A percentile compares a stretch with the other conserved stretches of the same genome.
Evolutionary conservation across 2,113 vertebrate species (phyloP).

Genomic region (Egretta garzetta): DNA sequence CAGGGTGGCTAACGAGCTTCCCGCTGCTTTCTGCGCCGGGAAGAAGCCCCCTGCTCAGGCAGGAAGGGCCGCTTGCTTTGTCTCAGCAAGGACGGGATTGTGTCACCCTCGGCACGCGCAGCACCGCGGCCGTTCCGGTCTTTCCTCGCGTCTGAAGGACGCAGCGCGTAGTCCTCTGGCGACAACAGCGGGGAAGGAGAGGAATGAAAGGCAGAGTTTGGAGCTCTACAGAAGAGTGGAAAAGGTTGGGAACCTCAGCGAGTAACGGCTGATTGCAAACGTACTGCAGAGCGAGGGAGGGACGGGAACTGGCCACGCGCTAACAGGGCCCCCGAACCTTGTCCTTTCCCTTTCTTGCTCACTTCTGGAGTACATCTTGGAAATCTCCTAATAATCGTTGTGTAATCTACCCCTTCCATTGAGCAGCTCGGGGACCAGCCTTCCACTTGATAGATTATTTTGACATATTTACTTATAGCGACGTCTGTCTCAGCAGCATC

Average conservation of each 20-base stretch:
- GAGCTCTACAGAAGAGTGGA: not conserved
- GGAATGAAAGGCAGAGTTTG: no score
- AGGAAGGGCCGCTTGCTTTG: not conserved
- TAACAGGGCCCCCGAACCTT: not conserved
- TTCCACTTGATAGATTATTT: slow-evolving; percentile 72
- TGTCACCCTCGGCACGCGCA: accelerated
- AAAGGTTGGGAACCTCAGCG: not conserved
- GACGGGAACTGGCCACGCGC: not conserved
- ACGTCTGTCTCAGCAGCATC: slow-evolving; percentile 73
- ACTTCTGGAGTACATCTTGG: not conserved
- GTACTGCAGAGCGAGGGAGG: not conserved
- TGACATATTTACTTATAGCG: slow-evolving; percentile 76
- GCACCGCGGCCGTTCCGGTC: accelerated
- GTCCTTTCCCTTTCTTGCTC: not conserved
- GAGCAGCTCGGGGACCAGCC: slow-evolving; percentile 52
- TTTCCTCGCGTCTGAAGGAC: accelerated
- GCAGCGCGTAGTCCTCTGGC: accelerated
- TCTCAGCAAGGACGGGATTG: not conserved
- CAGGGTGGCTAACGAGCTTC: not conserved
- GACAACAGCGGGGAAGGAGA: not conserved
- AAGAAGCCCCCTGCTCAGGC: not conserved
- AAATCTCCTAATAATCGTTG: not conserved
- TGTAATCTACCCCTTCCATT: slow-evolving; percentile 9
- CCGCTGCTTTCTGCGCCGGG: not conserved
- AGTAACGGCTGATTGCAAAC: not conserved